Base-by-base conservation (phyloP, 2,113 vertebrate species). In the Brachypodius melanocephalos region DNA sequence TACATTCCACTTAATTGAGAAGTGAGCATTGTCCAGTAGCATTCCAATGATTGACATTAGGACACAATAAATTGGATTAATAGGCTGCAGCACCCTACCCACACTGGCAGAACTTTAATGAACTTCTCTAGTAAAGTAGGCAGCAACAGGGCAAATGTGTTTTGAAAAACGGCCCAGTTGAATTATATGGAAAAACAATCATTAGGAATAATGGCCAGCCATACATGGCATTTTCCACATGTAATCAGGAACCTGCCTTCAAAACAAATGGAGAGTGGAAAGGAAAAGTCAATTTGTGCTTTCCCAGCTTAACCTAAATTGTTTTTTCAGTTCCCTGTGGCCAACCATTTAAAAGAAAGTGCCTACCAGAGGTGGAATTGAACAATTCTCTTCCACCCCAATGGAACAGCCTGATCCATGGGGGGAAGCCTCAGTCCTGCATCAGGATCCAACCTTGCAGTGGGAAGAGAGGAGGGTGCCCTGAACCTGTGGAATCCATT, bases 41-140 rank as follows among this genome's bases (percentile, higher is more conserved):
- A 90, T 96, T 95, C 77, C 26, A 58, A 46, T 93, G 96, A 95
- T 16, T 96, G 93, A 95, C 96, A 84, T 51, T 34, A 46, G 59
- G 85, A 52, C 73, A 96, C 69, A 89, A 55, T 92, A 94, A 94
- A 95, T 95, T 89, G 89, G 74, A 95, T 95, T 95, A 95, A 96
- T 90, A 87, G 79, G 82, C 81, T 71, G 55, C 65, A 94, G 72
- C 69, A 84, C 25, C 91, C 76, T 89, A 46, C 31, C 28, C 45
- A 55, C 57, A 19, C 51, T 40, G 71, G 72, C 65, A 87, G 63
- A 84, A 75, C 78, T 52, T 89, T 94, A 91, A 69, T 73, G 52
- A 81, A 85, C 85, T 95, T 69, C 68, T 51, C 16, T 57, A 83
- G 29, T 28, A 80, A 88, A 83, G 63, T 29, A 67, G 85, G 85